A percentile compares a stretch with the other conserved stretches of the same genome.
Conservation (phyloP, 2,113 vertebrate genomes). For the Rousettus leschenaultii region DNA sequence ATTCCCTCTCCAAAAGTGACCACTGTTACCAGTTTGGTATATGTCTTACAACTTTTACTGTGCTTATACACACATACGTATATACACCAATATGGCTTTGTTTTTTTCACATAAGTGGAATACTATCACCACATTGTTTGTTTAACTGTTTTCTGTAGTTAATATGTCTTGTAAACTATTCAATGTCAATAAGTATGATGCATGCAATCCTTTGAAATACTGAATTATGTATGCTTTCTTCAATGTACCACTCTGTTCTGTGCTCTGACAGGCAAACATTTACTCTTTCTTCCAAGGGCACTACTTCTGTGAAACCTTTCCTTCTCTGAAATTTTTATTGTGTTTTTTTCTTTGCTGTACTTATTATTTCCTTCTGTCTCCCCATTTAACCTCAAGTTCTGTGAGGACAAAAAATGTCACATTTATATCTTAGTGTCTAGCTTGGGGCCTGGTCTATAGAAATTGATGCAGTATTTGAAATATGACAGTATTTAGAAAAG, state of each 20-base stretch:
- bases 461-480: not conserved
- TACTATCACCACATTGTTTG: not conserved
- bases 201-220: not conserved
- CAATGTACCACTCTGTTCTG: not conserved
- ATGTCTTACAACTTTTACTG: not conserved
- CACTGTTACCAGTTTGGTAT: not conserved
- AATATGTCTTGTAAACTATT: not conserved
- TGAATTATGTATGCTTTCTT: not conserved
- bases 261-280: not conserved
- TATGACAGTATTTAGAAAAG: not conserved
- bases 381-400: slow-evolving; percentile 13
- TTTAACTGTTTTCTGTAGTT: not conserved
- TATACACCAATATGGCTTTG: not conserved
- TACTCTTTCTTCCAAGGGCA: not conserved
- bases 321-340: not conserved
- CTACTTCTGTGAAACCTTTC: not conserved
- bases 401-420: not conserved
- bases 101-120: not conserved
- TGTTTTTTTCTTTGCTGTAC: not conserved
- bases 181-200: not conserved
- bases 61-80: not conserved
- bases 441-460: not conserved
- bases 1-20: not conserved
- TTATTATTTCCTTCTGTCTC: not conserved
- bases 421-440: not conserved